A percentile compares a stretch with the other conserved stretches of the same genome.
phyloP scores from a whole-genome alignment of 2,797 vertebrate species.

The Hydrolagus colliei region DNA sequence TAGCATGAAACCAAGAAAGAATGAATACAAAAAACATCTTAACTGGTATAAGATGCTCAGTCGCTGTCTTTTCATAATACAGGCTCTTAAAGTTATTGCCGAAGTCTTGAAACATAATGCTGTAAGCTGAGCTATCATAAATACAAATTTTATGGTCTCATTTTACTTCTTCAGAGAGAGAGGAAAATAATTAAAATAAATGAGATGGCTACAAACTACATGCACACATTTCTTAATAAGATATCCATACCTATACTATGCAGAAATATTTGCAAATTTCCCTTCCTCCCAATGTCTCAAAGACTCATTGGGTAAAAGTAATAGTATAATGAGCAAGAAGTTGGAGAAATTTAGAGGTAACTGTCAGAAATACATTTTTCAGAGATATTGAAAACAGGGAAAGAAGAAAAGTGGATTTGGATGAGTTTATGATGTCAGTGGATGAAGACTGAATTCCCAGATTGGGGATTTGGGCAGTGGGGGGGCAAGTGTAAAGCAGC shows the following conservation, averaged over 20 bases:
- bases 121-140: background rate
- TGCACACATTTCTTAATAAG: background rate
- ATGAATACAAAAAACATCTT: background rate
- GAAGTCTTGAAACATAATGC: background rate
- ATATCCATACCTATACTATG: background rate
- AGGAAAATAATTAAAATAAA: background rate
- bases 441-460: no score
- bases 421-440: no score
- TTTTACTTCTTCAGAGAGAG: background rate
- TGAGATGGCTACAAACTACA: background rate
- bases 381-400: no score
- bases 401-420: no score
- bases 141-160: constrained; percentile 6
- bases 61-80: background rate
- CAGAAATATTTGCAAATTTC: no score
- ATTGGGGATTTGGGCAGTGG: no score
- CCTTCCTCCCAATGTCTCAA: no score
- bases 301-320: no score
- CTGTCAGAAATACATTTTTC: no score
- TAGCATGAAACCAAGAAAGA: constrained; percentile 13
- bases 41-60: background rate
- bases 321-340: no score
- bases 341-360: no score
- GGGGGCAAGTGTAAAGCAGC: no score
- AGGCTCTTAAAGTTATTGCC: background rate